Evolutionary conservation across 1,140 invertebrate species (phyloP), one percentile per base, ranked within the genome.

Genomic region (Lepidotrigona ventralis): DNA sequence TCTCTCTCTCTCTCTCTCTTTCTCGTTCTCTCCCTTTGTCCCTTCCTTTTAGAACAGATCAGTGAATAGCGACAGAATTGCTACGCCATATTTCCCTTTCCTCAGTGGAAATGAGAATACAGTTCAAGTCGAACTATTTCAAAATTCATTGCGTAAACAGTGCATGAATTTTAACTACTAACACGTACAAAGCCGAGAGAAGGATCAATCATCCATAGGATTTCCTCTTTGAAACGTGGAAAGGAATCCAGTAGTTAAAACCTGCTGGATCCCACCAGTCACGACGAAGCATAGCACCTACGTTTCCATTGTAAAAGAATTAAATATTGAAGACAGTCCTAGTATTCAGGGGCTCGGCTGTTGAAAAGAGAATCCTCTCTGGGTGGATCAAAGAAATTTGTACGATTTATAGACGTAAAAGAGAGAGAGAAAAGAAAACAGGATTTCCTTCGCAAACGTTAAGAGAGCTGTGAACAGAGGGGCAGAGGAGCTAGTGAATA

Each of bases 331-430:
- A 69, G 23, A 54, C 11, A 3, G 51, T 71, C 15, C 23, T 9
- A 29, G 15, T 5, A 46, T 15, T 14, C 9, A 2, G 1, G 19
- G 12, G 0, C 19, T 21, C 19, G n/a, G 29, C 8, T 9, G 6
- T 21, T 17, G 54, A 54, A 17, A 17, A 54, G 0, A 17, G 17
- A 54, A 4, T 21, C 15, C 8, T 46, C 64, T 26, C 15, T 15
- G 2, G 63, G 9, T 46, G 23, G n/a, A 54, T 58, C 46, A 73
- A 79, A 80, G 73, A 81, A 81, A 86, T 81, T 77, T 77, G n/a
- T 71, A 54, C 60, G 54, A 79, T 87, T 75, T 86, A 78, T 86
- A 39, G 63, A 58, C 23, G 46, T 73, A n/a, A 17, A 63, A 63
- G 5, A 0, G 39, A 46, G 0, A 46, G 0, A 46, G 5, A 39